Percentiles rank a stretch among this genome's conserved stretches.
phyloP scores from a whole-genome alignment of 2,113 vertebrate species.

The Pandion haliaetus region DNA sequence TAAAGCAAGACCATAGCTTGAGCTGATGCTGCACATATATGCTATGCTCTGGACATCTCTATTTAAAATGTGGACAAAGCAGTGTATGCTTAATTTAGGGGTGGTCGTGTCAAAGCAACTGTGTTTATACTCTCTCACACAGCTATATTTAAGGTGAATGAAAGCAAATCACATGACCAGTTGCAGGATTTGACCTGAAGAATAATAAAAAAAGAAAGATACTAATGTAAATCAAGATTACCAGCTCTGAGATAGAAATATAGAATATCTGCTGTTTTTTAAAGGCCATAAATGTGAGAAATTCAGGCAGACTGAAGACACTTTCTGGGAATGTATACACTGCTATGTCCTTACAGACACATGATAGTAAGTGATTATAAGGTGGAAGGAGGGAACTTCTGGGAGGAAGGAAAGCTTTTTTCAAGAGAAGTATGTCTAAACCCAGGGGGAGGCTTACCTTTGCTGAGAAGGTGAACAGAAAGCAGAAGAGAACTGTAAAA shows the following conservation, averaged over 20 bases:
- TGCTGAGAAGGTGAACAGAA: neutral
- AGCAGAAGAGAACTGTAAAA: neutral
- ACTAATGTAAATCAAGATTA: neutral
- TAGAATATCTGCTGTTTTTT: neutral
- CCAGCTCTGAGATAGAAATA: neutral
- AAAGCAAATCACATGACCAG: neutral
- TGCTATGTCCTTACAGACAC: neutral
- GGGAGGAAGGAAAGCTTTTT: neutral
- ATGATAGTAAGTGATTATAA: neutral
- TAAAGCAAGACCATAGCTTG: neutral
- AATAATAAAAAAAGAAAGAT: neutral
- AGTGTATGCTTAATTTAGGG: neutral
- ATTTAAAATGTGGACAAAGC: neutral
- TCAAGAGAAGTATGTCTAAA: neutral
- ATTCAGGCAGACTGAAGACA: neutral
- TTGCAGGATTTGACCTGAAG: neutral
- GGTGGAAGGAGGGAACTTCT: neutral
- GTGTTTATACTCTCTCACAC: neutral
- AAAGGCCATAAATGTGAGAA: neutral
- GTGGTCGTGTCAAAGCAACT: accelerated
- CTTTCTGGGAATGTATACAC: neutral
- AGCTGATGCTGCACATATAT: neutral
- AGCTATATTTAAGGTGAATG: neutral
- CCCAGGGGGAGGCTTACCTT: neutral
- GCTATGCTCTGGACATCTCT: neutral